Evolutionary conservation across 2,113 vertebrate genomes (phyloP).

Genomic region (Datnioides undecimradiatus): DNA sequence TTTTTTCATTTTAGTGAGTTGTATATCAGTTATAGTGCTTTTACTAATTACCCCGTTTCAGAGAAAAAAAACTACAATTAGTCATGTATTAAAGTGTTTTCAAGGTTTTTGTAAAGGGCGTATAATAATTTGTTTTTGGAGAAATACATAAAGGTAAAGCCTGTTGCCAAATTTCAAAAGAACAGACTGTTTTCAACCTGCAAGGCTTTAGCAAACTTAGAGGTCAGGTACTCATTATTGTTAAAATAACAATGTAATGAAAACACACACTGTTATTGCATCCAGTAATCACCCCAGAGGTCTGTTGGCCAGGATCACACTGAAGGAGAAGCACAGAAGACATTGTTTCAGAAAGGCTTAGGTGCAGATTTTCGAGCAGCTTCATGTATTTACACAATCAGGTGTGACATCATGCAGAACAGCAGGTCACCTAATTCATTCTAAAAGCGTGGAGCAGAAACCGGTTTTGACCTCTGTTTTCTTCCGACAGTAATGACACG

Average conservation of each 20-base stretch:
- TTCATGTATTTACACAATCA: conserved; percentile 33
- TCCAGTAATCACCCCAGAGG: conserved; percentile 17
- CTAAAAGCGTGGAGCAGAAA: conserved; percentile 18
- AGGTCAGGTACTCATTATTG: conserved; percentile 21
- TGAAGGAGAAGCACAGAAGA: neutral
- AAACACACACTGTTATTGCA: conserved; percentile 11
- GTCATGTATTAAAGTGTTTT: neutral
- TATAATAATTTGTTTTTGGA: neutral
- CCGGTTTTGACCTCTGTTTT: conserved; percentile 69
- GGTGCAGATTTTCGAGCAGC: conserved; percentile 10
- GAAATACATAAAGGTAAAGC: neutral
- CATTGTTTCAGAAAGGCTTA: neutral
- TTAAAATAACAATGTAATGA: conserved; percentile 15
- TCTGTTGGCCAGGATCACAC: neutral
- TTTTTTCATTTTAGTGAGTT: neutral
- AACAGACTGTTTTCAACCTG: neutral
- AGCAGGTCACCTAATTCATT: conserved; percentile 42
- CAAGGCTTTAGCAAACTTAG: neutral
- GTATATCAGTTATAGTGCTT: neutral
- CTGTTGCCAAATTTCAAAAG: neutral
- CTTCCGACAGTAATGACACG: conserved; percentile 88
- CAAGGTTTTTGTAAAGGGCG: neutral
- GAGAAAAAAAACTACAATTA: neutral
- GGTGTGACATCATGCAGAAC: conserved; percentile 58
- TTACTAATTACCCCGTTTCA: neutral